Percentiles rank a stretch among this genome's conserved stretches.
Conservation (phyloP, 2,888 invertebrate genomes). For the Hetaerina titia region DNA sequence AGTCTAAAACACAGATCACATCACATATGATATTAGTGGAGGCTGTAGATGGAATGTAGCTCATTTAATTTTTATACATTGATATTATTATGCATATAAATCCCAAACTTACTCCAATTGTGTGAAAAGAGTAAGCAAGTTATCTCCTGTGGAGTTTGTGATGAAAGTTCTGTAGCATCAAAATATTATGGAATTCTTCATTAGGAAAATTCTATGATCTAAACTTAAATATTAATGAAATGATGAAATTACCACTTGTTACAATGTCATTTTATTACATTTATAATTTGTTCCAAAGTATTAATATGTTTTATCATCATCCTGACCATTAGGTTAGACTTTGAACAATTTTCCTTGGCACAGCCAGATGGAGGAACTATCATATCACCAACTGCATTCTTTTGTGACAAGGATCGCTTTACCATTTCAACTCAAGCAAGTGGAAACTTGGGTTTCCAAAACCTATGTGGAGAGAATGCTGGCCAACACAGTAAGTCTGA, state of each 20-base stretch:
- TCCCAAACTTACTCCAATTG: too few relatives aligned
- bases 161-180: too few relatives aligned
- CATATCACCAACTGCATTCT: conserved; percentile 72
- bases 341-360: conserved; percentile 80
- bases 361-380: conserved; percentile 76
- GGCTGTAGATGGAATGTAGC: too few relatives aligned
- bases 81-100: too few relatives aligned
- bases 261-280: neutral
- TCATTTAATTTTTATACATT: too few relatives aligned
- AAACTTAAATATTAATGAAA: neutral
- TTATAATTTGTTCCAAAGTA: neutral
- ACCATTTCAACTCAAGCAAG: conserved; percentile 74
- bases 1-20: too few relatives aligned
- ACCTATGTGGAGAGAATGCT: conserved; percentile 82
- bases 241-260: neutral
- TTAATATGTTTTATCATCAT: neutral
- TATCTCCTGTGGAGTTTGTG: too few relatives aligned
- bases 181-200: too few relatives aligned
- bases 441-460: conserved; percentile 67
- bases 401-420: conserved; percentile 80
- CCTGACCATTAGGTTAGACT: conserved; percentile 77
- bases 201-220: too few relatives aligned
- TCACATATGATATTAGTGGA: too few relatives aligned
- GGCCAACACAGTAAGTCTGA: conserved; percentile 81
- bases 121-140: too few relatives aligned